These are phyloP conservation scores for Salvelinus alpinus DNA, from an alignment of 2,113 vertebrate genomes.

Conservation along the genomic window DNA sequence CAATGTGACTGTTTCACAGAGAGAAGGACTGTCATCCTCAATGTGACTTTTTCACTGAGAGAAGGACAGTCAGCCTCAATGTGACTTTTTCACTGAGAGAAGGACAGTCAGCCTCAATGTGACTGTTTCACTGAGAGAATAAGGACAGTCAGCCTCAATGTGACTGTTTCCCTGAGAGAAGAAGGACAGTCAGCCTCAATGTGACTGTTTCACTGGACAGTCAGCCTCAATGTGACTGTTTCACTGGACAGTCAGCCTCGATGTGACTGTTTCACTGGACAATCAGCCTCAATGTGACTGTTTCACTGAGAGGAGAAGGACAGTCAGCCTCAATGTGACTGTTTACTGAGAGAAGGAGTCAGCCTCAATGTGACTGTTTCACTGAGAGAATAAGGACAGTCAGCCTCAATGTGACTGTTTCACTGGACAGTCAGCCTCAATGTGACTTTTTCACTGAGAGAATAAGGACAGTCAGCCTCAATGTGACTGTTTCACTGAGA, in stretches of 20 bases:
- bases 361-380: conserved; percentile 58
- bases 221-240: too few species aligned
- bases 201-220: conserved; percentile 49
- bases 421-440: conserved; percentile 42
- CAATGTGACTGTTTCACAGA: too few species aligned
- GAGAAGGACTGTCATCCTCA: conserved; percentile 57
- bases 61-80: conserved; percentile 50
- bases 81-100: conserved; percentile 50
- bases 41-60: conserved; percentile 51
- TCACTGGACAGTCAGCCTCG: conserved; percentile 39
- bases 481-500: conserved; percentile 49
- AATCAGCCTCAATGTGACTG: conserved; percentile 56
- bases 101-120: conserved; percentile 60
- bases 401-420: conserved; percentile 57
- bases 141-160: conserved; percentile 46
- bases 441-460: conserved; percentile 45
- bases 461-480: conserved; percentile 41
- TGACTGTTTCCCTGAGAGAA: conserved; percentile 45
- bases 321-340: conserved; percentile 56
- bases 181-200: conserved; percentile 42
- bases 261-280: conserved; percentile 59
- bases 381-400: conserved; percentile 12
- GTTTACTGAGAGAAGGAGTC: conserved; percentile 17
- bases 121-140: conserved; percentile 27
- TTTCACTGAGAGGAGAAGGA: conserved; percentile 16